These are phyloP conservation scores for Cyclura pinguis DNA, from an alignment of 2,797 vertebrate genomes.

Conservation along the genomic window DNA sequence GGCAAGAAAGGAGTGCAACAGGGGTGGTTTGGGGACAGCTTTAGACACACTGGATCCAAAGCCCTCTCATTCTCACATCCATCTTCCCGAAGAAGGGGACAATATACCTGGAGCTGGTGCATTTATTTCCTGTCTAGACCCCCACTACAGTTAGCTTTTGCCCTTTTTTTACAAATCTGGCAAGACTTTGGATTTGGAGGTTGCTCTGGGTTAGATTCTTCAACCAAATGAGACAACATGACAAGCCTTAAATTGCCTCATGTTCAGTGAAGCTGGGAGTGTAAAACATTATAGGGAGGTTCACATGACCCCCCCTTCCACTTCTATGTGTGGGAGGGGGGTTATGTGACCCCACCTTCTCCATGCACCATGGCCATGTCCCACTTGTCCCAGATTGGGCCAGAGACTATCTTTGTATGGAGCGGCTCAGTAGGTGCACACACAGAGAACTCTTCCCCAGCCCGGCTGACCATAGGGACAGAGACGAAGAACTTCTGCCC, in stretches of 20 bases:
- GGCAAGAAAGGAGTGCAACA: too few species aligned
- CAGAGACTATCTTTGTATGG: neutral
- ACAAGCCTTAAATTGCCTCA: neutral
- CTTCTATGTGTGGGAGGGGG: too few species aligned
- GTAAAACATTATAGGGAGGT: neutral
- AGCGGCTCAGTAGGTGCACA: neutral
- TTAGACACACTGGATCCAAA: neutral
- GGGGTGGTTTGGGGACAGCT: neutral
- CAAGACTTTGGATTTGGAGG: too few species aligned
- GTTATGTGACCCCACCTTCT: neutral
- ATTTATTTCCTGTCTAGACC: too few species aligned
- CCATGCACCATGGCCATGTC: neutral
- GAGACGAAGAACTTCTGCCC: neutral
- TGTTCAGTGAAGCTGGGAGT: neutral
- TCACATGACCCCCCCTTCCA: neutral
- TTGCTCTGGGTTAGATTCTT: neutral
- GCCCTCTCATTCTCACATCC: neutral
- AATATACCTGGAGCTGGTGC: neutral
- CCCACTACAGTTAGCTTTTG: too few species aligned
- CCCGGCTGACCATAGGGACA: neutral
- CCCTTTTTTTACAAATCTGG: too few species aligned
- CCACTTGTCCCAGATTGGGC: neutral
- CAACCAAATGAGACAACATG: neutral
- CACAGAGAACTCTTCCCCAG: neutral
- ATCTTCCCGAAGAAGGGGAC: neutral